These are phyloP conservation scores for Crioceris asparagi DNA, from an alignment of 2,888 invertebrate species.

Conservation along the genomic window DNA sequence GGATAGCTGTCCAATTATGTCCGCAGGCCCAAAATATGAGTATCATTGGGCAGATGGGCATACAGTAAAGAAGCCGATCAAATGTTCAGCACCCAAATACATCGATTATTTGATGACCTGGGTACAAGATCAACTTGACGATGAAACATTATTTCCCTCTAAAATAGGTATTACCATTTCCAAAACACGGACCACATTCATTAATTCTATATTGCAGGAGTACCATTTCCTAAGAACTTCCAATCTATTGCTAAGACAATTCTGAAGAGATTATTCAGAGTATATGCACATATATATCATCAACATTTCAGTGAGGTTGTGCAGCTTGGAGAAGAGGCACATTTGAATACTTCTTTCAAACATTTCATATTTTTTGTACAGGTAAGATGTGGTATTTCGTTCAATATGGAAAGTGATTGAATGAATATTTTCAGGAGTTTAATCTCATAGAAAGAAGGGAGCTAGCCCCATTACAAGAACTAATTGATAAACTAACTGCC, in stretches of 20 bases:
- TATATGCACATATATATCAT: constrained; percentile 99
- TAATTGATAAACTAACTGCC: constrained; percentile 90
- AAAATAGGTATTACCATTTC: constrained; percentile 88
- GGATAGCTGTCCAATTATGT: constrained; percentile 96
- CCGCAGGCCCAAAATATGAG: constrained; percentile 97
- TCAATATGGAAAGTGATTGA: neutral
- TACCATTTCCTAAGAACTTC: constrained; percentile 97
- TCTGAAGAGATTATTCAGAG: constrained; percentile 92
- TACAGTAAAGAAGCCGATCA: constrained; percentile 96
- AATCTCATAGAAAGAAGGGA: constrained; percentile 93
- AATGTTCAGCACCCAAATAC: constrained; percentile 97
- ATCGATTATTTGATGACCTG: constrained; percentile 99
- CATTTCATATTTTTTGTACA: constrained; percentile 61
- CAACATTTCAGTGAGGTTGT: constrained; percentile 98
- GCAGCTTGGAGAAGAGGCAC: constrained; percentile 95
- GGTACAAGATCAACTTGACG: constrained; percentile 99
- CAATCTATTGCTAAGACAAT: constrained; percentile 95
- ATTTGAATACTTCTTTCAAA: constrained; percentile 98
- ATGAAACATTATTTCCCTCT: constrained; percentile 95
- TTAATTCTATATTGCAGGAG: constrained; percentile 59
- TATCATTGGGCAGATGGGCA: constrained; percentile 99
- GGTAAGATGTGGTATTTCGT: constrained; percentile 9
- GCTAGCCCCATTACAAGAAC: constrained; percentile 91
- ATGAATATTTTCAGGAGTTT: constrained; percentile 75
- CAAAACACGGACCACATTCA: no score